A percentile compares a stretch with the other conserved stretches of the same genome.
Evolutionary conservation across 2,797 vertebrate species (phyloP).

Genomic region (Okamejei kenojei): DNA sequence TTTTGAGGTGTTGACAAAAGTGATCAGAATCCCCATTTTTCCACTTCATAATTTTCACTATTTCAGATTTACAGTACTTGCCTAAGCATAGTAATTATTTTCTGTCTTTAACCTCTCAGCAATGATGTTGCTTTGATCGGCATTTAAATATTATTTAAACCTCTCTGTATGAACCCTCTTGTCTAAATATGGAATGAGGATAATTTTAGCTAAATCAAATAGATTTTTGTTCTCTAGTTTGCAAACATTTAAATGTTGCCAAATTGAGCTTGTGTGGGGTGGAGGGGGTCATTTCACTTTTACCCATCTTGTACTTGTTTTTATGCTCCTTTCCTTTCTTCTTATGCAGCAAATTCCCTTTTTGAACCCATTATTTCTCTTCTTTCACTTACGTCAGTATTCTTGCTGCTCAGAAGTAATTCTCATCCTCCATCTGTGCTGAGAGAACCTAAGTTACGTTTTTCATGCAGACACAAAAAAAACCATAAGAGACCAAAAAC

Average conservation of each 20-base stretch:
- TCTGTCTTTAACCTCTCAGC: background rate
- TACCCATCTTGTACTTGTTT: background rate
- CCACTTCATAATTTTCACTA: background rate
- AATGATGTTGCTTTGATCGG: background rate
- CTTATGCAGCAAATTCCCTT: background rate
- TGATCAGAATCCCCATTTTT: background rate
- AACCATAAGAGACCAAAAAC: no score
- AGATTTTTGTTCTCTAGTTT: background rate
- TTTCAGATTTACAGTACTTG: no score
- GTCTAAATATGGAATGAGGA: background rate
- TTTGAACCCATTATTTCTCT: background rate
- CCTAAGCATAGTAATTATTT: background rate
- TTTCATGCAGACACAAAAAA: no score
- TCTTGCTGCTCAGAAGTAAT: background rate
- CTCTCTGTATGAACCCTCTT: background rate
- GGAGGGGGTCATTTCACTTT: background rate
- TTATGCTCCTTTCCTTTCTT: background rate
- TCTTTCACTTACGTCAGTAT: background rate
- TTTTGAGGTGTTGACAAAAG: background rate
- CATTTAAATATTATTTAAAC: background rate
- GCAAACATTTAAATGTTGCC: no score
- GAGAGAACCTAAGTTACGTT: no score
- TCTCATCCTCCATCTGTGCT: no score
- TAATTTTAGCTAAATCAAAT: background rate
- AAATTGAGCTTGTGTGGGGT: no score